A percentile compares a stretch with the other conserved stretches of the same genome.
Evolutionary conservation across 2,888 invertebrate genomes (phyloP).

Genomic region (Drosophila peninsularis): DNA sequence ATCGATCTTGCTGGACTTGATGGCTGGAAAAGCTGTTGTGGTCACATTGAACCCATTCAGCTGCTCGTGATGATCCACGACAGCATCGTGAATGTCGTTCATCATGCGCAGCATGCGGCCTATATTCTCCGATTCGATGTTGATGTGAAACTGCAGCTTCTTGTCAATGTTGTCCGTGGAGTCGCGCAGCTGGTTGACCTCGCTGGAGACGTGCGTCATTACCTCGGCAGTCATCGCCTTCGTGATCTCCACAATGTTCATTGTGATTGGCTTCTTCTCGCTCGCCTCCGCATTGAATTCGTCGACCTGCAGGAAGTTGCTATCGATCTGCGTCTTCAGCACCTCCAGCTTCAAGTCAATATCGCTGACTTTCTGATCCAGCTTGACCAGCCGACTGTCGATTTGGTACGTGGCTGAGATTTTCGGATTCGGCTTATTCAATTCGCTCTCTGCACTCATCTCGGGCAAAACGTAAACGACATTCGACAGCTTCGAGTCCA

Average conservation of each 20-base stretch:
- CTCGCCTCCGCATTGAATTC: slow-evolving; percentile 95
- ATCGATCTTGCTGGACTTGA: slow-evolving; percentile 91
- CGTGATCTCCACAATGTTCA: slow-evolving; percentile 92
- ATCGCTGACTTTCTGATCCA: slow-evolving; percentile 93
- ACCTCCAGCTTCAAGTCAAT: slow-evolving; percentile 92
- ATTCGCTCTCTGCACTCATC: slow-evolving; percentile 51
- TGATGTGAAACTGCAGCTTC: slow-evolving; percentile 93
- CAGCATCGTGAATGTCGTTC: slow-evolving; percentile 92
- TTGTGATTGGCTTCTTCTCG: slow-evolving; percentile 93
- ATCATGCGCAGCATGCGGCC: slow-evolving; percentile 92
- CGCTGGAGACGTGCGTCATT: slow-evolving; percentile 92
- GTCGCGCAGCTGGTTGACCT: slow-evolving; percentile 91
- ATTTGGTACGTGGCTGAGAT: slow-evolving; percentile 83
- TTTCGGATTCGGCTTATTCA: slow-evolving; percentile 52
- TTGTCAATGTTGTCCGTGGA: slow-evolving; percentile 92
- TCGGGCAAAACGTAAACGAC: slow-evolving; percentile 84
- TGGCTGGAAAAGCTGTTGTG: slow-evolving; percentile 86
- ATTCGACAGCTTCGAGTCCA: slow-evolving; percentile 91
- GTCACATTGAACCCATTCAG: slow-evolving; percentile 85
- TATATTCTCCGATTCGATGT: slow-evolving; percentile 92
- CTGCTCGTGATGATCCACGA: slow-evolving; percentile 90
- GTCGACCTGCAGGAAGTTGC: slow-evolving; percentile 91
- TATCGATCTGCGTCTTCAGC: slow-evolving; percentile 93
- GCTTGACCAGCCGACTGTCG: slow-evolving; percentile 88
- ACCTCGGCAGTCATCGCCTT: slow-evolving; percentile 93